A percentile compares a stretch with the other conserved stretches of the same genome.
Conservation (phyloP, 2,797 vertebrate species). For the Amblyraja radiata region DNA sequence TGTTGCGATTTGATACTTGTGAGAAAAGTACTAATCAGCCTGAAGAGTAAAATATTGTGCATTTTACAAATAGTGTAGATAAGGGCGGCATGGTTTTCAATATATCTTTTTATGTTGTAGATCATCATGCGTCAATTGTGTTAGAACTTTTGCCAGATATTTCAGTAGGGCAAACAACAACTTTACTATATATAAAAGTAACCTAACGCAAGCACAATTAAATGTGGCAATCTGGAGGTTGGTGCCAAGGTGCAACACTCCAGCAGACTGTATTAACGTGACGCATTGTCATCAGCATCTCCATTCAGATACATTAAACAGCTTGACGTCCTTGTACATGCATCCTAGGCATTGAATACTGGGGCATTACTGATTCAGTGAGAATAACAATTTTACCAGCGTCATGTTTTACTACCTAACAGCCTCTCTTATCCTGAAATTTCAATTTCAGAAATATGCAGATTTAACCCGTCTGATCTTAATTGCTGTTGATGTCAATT, state of each 20-base stretch:
- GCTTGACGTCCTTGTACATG: background rate
- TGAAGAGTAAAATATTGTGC: background rate
- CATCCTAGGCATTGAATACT: background rate
- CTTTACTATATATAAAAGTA: background rate
- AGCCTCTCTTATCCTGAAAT: background rate
- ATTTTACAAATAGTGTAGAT: background rate
- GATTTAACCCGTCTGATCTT: background rate
- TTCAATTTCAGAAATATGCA: background rate
- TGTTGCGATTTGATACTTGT: conserved; percentile 9
- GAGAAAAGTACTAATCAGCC: background rate
- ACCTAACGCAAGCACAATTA: background rate
- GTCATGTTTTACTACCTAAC: background rate
- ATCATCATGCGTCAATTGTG: background rate
- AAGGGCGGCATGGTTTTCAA: background rate
- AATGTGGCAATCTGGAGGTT: background rate
- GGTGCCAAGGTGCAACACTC: background rate
- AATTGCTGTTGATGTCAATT: background rate
- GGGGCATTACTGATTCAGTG: background rate
- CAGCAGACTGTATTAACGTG: background rate
- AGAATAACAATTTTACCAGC: background rate
- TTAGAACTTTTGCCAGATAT: background rate
- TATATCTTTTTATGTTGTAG: no score
- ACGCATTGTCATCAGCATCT: background rate
- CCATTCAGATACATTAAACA: background rate
- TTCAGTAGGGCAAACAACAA: background rate